Percentiles rank a stretch among this genome's conserved stretches.
Conservation (phyloP, 2,888 invertebrate species). For the Sphaerophoria taeniata region DNA sequence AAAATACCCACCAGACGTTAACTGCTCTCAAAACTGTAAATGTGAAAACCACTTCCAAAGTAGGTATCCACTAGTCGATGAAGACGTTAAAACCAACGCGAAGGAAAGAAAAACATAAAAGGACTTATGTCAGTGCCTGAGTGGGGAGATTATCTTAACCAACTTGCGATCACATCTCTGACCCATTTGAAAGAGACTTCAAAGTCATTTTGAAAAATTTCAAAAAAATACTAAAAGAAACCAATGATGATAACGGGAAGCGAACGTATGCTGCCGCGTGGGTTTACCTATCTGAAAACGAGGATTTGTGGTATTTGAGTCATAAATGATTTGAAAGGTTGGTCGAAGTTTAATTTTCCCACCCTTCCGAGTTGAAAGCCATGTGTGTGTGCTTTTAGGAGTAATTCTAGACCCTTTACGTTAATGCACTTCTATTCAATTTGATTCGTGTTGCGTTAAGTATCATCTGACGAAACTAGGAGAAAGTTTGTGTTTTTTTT, state of each 20-base stretch:
- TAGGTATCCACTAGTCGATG: not conserved
- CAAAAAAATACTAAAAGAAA: not conserved
- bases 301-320: slow-evolving; percentile 20
- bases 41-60: slow-evolving; percentile 25
- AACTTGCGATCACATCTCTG: slow-evolving; percentile 67
- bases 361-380: not conserved
- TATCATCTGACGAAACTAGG: not conserved
- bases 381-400: slow-evolving; percentile 13
- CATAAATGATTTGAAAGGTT: slow-evolving; percentile 52
- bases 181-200: slow-evolving; percentile 58
- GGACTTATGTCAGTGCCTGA: slow-evolving; percentile 34
- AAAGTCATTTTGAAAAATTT: slow-evolving; percentile 40
- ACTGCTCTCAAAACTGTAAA: slow-evolving; percentile 59
- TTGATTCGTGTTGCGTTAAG: slow-evolving; percentile 61
- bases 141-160: slow-evolving; percentile 51
- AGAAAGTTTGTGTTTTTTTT: too few species aligned
- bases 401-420: slow-evolving; percentile 8
- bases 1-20: slow-evolving; percentile 54
- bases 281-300: not conserved
- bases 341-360: slow-evolving; percentile 13
- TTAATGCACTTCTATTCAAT: slow-evolving; percentile 59
- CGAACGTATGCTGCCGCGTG: not conserved
- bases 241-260: not conserved
- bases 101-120: slow-evolving; percentile 4
- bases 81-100: not conserved